Percentiles rank a stretch among this genome's conserved stretches.
Evolutionary conservation across 1,140 invertebrate species (phyloP).

Genomic region (Eciton burchellii): DNA sequence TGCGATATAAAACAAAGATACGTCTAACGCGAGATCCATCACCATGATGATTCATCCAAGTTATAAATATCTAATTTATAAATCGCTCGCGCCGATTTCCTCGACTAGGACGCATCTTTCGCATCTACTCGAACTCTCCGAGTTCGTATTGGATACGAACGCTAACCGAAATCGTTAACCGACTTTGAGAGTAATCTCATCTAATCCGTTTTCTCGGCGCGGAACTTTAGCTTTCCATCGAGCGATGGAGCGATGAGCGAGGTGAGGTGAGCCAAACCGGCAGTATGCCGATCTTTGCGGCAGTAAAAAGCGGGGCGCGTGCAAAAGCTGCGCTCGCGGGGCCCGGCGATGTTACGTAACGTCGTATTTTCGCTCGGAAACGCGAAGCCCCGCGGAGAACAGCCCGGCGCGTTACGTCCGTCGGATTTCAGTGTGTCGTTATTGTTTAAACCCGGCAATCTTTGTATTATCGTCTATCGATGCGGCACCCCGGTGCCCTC

Average conservation of each 20-base stretch:
- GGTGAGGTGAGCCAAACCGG: neutral
- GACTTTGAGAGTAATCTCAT: slow-evolving; percentile 20
- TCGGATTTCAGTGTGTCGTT: slow-evolving; percentile 45
- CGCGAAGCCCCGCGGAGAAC: neutral
- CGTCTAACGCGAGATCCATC: no score
- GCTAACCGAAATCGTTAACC: slow-evolving; percentile 16
- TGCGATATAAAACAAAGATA: no score
- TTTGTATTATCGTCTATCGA: slow-evolving; percentile 63
- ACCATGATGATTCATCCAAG: no score
- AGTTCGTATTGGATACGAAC: neutral
- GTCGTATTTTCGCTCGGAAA: slow-evolving; percentile 46
- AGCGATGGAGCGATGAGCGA: no score
- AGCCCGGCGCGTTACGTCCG: slow-evolving; percentile 29
- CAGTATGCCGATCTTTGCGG: slow-evolving; percentile 37
- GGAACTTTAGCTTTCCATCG: slow-evolving; percentile 27
- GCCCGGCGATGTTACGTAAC: slow-evolving; percentile 32
- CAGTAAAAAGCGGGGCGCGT: slow-evolving; percentile 31
- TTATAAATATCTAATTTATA: no score
- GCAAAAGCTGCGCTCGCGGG: slow-evolving; percentile 27
- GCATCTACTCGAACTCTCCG: no score
- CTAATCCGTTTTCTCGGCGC: neutral
- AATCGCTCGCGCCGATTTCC: no score
- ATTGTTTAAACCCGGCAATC: slow-evolving; percentile 60
- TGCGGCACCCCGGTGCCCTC: slow-evolving; percentile 47
- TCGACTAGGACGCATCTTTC: no score